A percentile compares a stretch with the other conserved stretches of the same genome.
Conservation (phyloP, 2,888 invertebrate genomes). For the Ormyrus nitidulus region DNA sequence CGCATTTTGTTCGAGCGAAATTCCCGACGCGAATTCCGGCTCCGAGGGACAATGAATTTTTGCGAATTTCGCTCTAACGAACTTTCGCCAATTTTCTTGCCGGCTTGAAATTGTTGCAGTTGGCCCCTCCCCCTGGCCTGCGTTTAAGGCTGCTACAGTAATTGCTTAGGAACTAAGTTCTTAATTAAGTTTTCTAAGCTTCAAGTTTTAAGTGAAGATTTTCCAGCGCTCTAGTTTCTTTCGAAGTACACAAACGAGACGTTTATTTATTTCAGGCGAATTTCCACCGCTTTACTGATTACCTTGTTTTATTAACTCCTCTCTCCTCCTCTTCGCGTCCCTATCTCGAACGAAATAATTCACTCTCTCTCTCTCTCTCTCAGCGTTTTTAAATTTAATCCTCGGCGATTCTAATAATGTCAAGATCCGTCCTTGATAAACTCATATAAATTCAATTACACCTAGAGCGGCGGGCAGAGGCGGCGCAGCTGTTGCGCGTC, state of each 20-base stretch:
- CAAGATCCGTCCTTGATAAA: too few species aligned
- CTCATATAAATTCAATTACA: constrained; percentile 61
- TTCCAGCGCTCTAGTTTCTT: constrained; percentile 12
- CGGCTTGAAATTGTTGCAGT: constrained; percentile 7
- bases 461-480: constrained; percentile 55
- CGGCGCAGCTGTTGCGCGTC: constrained; percentile 54
- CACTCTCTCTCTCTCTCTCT: not conserved
- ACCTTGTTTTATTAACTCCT: not conserved
- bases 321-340: too few species aligned
- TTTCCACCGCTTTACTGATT: too few species aligned
- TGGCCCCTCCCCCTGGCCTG: too few species aligned
- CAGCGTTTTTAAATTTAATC: not conserved
- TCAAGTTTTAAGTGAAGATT: constrained; percentile 27
- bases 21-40: not conserved
- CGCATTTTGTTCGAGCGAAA: too few species aligned
- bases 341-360: too few species aligned
- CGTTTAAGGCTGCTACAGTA: not conserved
- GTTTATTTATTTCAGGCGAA: not conserved
- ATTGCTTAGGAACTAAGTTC: constrained; percentile 11
- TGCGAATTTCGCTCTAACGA: not conserved
- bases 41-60: not conserved
- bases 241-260: not conserved
- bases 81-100: not conserved
- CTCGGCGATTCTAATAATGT: too few species aligned
- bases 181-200: constrained; percentile 15